Conservation (phyloP, 2,888 invertebrate genomes). For the Epinotia nisella region DNA sequence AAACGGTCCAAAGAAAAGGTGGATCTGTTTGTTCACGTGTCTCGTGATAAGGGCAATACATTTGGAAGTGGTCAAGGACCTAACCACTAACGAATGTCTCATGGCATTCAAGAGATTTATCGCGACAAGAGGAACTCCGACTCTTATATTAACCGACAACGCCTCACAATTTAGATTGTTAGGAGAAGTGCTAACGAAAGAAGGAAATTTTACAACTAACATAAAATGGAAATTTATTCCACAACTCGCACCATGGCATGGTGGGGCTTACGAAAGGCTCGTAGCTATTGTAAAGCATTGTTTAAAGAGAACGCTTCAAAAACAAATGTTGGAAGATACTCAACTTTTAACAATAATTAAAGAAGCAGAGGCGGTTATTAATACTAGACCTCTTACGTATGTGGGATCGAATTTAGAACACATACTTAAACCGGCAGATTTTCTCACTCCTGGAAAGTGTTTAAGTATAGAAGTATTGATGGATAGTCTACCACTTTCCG, state of each 20-base stretch:
- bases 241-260: conserved; percentile 47
- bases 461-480: neutral
- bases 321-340: conserved; percentile 6
- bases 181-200: conserved; percentile 36
- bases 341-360: conserved; percentile 16
- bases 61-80: conserved; percentile 40
- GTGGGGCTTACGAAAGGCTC: conserved; percentile 48
- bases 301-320: conserved; percentile 18
- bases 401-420: conserved; percentile 23
- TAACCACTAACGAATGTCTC: conserved; percentile 45
- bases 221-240: conserved; percentile 48
- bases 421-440: conserved; percentile 35
- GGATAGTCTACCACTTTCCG: neutral
- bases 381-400: conserved; percentile 24
- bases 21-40: conserved; percentile 47
- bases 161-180: conserved; percentile 42
- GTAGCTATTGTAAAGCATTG: conserved; percentile 27
- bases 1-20: conserved; percentile 42
- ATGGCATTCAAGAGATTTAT: conserved; percentile 43
- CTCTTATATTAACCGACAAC: conserved; percentile 43
- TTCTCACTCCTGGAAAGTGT: conserved; percentile 20
- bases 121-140: conserved; percentile 38
- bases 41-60: conserved; percentile 44
- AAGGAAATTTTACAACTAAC: conserved; percentile 30
- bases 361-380: neutral